Evolutionary conservation across 2,888 invertebrate species (phyloP).

Genomic region (Heliconius sara): DNA sequence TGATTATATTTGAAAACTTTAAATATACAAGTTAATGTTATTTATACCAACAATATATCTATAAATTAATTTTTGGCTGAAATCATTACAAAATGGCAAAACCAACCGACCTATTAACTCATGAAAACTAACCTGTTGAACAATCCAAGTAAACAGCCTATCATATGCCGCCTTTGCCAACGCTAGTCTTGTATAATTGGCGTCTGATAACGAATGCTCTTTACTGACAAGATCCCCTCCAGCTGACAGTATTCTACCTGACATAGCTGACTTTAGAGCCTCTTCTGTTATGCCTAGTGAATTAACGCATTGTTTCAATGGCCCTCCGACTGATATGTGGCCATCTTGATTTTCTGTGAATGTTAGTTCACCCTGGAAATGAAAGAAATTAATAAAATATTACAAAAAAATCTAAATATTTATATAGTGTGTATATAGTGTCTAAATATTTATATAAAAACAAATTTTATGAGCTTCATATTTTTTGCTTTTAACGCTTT

Average conservation of each 20-base stretch:
- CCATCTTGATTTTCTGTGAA: slow-evolving; percentile 86
- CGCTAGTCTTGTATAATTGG: slow-evolving; percentile 95
- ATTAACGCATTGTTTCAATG: slow-evolving; percentile 72
- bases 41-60: no score
- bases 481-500: no score
- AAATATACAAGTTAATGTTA: neutral
- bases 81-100: no score
- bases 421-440: no score
- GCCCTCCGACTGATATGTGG: slow-evolving; percentile 82
- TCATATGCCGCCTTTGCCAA: slow-evolving; percentile 98
- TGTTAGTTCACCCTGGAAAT: slow-evolving; percentile 81
- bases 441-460: no score
- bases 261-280: slow-evolving; percentile 89
- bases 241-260: slow-evolving; percentile 95
- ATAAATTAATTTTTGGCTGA: no score
- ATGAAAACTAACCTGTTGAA: slow-evolving; percentile 81
- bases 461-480: no score
- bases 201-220: slow-evolving; percentile 92
- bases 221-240: slow-evolving; percentile 90
- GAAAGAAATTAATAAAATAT: neutral
- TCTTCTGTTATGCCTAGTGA: slow-evolving; percentile 85
- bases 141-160: slow-evolving; percentile 96
- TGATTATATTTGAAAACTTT: neutral
- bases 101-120: no score
- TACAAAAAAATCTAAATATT: no score